Evolutionary conservation across 2,797 vertebrate species (phyloP), one percentile per base, ranked within the genome.

Genomic region (Percopsis omiscomaycus): DNA sequence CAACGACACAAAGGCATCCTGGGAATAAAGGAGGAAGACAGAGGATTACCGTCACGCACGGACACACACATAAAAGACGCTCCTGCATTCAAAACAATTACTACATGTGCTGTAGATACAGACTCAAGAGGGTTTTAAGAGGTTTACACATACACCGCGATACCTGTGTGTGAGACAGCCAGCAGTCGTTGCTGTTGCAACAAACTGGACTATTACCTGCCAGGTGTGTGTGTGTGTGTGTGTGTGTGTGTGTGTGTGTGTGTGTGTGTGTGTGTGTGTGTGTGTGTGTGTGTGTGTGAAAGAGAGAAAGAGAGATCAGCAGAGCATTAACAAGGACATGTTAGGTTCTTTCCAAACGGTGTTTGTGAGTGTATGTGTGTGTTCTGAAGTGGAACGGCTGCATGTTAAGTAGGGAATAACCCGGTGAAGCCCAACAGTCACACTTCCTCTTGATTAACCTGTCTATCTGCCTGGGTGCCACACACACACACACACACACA

Each of bases 1-100:
- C 52, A 96, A 71, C 77, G 95, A 94, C 91, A 95, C 92, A 49
- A 97, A 97, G 71, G 94, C 93, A 61, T 96, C 94, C 96, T 97
- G 86, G 42, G 73, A 67, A 61, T 52, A 15, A 1, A 59, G 30
- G 59, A 9, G 14, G 12, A 9, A n/a, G 57, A 32, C 12, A 37
- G 54, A 37, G 32, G 32, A 37, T 37, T 6, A 37, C 6, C 32
- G 5, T 37, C 32, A 6, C 32, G 6, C 32, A 37, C 32, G 4
- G 4, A 37, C 4, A 37, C 5, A 37, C 32, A 37, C 32, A 37
- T 37, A 37, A 37, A 37, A 37, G 4, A 37, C 32, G 30, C 30
- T 4, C 30, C 4, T 32, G 30, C 30, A 32, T 6, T 3, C 30
- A 32, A n/a, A n/a, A n/a, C n/a, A n/a, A n/a, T n/a, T n/a, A n/a